Conservation (phyloP, 2,797 vertebrate species). For the Paguma larvata region DNA sequence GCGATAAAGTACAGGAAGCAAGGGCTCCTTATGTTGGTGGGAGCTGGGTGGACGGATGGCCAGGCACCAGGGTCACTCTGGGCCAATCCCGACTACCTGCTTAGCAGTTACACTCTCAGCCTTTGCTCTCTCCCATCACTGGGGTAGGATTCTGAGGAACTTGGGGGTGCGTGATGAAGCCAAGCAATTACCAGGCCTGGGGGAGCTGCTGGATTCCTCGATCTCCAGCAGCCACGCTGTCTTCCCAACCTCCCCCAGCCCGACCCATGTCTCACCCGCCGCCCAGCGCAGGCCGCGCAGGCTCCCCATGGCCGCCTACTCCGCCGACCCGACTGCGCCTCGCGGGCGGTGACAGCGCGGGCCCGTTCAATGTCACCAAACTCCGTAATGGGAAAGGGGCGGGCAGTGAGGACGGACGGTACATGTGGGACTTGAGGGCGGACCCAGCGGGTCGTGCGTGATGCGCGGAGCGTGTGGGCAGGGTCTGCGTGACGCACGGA, state of each 20-base stretch:
- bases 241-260: conserved; percentile 80
- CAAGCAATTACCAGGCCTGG: background rate
- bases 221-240: conserved; percentile 55
- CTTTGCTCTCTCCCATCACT: background rate
- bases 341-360: accelerated
- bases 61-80: background rate
- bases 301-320: conserved; percentile 69
- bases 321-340: background rate
- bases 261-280: conserved; percentile 80
- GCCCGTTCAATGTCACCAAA: conserved; percentile 17
- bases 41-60: background rate
- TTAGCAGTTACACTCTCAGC: background rate
- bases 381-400: accelerated
- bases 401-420: accelerated
- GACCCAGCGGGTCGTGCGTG: background rate
- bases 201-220: conserved; percentile 86
- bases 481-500: background rate
- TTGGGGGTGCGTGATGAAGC: background rate
- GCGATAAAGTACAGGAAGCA: background rate
- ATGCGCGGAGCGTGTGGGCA: background rate
- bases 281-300: conserved; percentile 71
- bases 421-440: background rate
- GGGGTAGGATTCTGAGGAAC: background rate
- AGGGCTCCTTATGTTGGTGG: background rate
- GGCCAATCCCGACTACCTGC: background rate